Evolutionary conservation across 2,113 vertebrate genomes (phyloP), one percentile per base, ranked within the genome.

Genomic region (Phycodurus eques): DNA sequence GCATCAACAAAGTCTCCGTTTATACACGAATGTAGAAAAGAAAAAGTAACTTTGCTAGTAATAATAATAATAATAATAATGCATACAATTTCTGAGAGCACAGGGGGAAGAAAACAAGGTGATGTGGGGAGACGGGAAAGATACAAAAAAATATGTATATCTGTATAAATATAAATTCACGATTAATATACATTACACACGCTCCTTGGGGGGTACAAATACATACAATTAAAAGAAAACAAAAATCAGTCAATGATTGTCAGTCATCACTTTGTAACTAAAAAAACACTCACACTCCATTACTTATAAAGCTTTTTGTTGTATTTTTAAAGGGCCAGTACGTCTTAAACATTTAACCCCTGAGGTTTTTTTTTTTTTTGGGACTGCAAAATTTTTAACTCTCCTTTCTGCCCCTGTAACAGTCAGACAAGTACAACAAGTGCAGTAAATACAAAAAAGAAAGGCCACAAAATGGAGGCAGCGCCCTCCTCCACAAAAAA

Each of bases 1-100:
- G 94, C 93, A 35, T 91, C 86, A 85, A 92, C 89, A 93, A 93
- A 92, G 91, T 94, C 89, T 94, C 93, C 93, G 90, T 92, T 94
- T 93, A 95, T 92, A 96, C 94, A 92, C 84, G 88, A 92, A 93
- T 94, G 94, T 95, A 96, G 96, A 97, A 97, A 96, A 97, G 96
- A 96, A 93, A 90, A 87, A 90, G 78, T 83, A 80, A 82, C 10
- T 15, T n/a, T 63, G 35, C 42, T 19, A 63, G 39, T 63, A 63
- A 61, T 61, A 61, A 61, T 44, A 44, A 63, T n/a, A 63, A 65
- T 62, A n/a, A 83, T 93, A 92, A 92, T 91, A 93, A 90, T 92
- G 92, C 77, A 83, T 87, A 90, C 87, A 91, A 82, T 88, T 89
- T 90, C 84, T 78, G 90, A 90, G 83, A 91, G 88, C 89, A 90